Evolutionary conservation across 1,140 invertebrate species (phyloP), one percentile per base, ranked within the genome.

Genomic region (Drosophila parabipectinata): DNA sequence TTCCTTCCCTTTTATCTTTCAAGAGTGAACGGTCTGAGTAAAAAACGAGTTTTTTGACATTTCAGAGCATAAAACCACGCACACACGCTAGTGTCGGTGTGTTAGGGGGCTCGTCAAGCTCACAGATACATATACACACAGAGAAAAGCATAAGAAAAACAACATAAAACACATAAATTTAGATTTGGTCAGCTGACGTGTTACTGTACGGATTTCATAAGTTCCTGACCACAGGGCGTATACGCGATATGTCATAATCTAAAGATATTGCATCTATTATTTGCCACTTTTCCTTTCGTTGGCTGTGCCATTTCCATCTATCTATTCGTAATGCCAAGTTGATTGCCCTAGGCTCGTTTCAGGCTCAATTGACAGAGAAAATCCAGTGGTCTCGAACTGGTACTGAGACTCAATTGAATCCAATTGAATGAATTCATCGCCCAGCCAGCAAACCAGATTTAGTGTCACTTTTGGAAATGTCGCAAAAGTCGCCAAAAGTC

Each of bases 361-460:
- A 50, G 21, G 45, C 71, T 63, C 68, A 73, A 73, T 63, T 56
- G 71, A n/a, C 52, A 24, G 51, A 71, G 47, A 44, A 51, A 44
- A 21, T 37, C 8, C 6, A 28, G 39, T 7, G 50, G 4, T 21
- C 21, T 28, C 26, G 26, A 28, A 28, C 26, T 52, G 55, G 57
- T 21, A 32, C 34, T 53, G 15, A 34, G 26, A 41, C 26, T 58
- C 56, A 77, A 85, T 80, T 78, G 57, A 45, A 54, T 61, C 56
- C 79, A 78, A 87, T 85, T 85, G 74, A 71, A 39, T 72, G 39
- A 53, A 34, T 8, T 67, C 55, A 68, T 72, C 67, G 34, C 50
- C 66, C 37, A 37, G 28, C 37, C 34, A 34, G 58, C 26, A 12
- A 28, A 39, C 44, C 62, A 44, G 73, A 54, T 71, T 51, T 68